Conservation (phyloP, 2,888 invertebrate genomes). For the Lepidonotus clava region DNA sequence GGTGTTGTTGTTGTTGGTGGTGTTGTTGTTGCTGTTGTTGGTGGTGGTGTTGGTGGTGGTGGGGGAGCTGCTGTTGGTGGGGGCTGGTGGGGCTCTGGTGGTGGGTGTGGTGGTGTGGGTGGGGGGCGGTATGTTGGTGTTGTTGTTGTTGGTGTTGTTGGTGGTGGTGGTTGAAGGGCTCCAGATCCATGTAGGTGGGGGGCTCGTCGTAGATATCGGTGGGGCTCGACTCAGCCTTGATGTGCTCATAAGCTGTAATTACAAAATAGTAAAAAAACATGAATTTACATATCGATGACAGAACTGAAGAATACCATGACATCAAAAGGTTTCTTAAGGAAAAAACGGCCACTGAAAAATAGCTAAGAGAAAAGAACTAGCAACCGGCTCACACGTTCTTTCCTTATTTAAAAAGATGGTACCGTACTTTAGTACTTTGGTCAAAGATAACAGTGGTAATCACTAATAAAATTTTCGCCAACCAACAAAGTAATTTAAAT, state of each 20-base stretch:
- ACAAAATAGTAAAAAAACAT: neutral
- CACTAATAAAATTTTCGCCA: no score
- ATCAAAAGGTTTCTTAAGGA: neutral
- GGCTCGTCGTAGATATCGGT: slow-evolving; percentile 21
- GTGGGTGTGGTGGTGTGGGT: neutral
- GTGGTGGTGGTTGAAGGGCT: neutral
- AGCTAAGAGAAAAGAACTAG: no score
- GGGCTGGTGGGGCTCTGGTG: neutral
- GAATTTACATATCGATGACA: no score
- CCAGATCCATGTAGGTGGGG: slow-evolving; percentile 17
- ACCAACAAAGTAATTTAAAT: no score
- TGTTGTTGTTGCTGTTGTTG: slow-evolving; percentile 7
- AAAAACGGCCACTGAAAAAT: no score
- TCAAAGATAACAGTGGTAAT: no score
- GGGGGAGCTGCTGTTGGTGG: neutral
- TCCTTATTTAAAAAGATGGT: no score
- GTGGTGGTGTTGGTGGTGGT: slow-evolving; percentile 1
- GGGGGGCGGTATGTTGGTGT: no score
- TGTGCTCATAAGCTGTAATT: neutral
- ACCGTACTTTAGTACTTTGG: no score
- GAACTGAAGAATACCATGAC: neutral
- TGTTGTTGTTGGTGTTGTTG: slow-evolving; percentile 6
- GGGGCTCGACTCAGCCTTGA: neutral
- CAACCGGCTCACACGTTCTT: no score
- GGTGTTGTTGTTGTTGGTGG: slow-evolving; percentile 36